A percentile compares a stretch with the other conserved stretches of the same genome.
These are phyloP conservation scores for Toxonevra muliebris DNA, from an alignment of 2,888 invertebrate genomes.

Conservation along the genomic window DNA sequence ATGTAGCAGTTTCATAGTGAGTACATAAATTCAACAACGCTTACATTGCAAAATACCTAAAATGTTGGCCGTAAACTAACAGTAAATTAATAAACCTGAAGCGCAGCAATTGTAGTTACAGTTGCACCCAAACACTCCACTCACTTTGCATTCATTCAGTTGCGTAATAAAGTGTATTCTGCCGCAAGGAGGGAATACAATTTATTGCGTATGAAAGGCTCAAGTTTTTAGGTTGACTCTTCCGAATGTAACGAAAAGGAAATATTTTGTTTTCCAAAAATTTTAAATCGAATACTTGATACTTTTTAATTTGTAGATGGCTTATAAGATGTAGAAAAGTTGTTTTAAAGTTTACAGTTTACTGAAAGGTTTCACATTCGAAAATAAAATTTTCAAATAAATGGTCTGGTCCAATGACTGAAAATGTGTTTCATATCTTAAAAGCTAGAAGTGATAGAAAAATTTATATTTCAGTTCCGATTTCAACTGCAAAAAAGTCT, in stretches of 20 bases:
- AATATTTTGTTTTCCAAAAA: too few relatives aligned
- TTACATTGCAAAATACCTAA: slow-evolving; percentile 52
- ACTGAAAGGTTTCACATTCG: too few relatives aligned
- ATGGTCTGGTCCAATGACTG: too few relatives aligned
- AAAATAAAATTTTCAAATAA: too few relatives aligned
- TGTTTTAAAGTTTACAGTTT: too few relatives aligned
- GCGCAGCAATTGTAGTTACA: slow-evolving; percentile 14
- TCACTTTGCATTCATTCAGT: slow-evolving; percentile 23
- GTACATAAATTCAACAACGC: slow-evolving; percentile 53
- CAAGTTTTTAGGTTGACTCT: slow-evolving; percentile 25
- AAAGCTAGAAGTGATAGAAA: too few relatives aligned
- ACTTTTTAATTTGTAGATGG: too few relatives aligned
- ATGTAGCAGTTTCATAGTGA: slow-evolving; percentile 7
- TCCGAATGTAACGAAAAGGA: not conserved
- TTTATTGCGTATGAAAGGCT: slow-evolving; percentile 37
- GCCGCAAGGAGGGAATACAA: slow-evolving; percentile 24
- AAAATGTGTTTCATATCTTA: too few relatives aligned
- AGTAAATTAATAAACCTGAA: slow-evolving; percentile 54
- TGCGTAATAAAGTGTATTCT: slow-evolving; percentile 34
- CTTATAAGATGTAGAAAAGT: too few relatives aligned
- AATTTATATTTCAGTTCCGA: too few relatives aligned
- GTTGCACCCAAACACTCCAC: slow-evolving; percentile 1
- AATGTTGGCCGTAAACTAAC: slow-evolving; percentile 46
- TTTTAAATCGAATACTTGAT: too few relatives aligned
- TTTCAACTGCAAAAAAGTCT: too few relatives aligned